A percentile compares a stretch with the other conserved stretches of the same genome.
phyloP scores from a whole-genome alignment of 2,797 vertebrate genomes.

The Adelosebastes latens region DNA sequence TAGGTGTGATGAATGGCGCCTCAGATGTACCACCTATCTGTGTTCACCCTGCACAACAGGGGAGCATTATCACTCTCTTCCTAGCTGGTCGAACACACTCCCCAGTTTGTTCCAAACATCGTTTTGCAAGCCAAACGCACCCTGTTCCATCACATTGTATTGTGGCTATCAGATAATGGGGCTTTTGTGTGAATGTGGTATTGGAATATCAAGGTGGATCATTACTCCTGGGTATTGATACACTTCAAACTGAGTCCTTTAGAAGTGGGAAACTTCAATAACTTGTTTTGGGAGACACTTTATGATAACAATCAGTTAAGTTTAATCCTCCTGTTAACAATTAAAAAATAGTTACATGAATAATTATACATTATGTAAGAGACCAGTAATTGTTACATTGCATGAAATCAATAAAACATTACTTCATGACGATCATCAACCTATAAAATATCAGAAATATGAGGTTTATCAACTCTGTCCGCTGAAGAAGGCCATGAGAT shows the following conservation, averaged over 20 bases:
- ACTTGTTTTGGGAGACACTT: neutral
- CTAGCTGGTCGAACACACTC: slow-evolving; percentile 50
- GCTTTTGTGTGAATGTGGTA: slow-evolving; percentile 18
- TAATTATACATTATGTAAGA: too few relatives aligned
- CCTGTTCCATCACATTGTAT: slow-evolving; percentile 22
- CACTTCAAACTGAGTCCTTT: neutral
- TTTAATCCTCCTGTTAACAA: too few relatives aligned
- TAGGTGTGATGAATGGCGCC: slow-evolving; percentile 58
- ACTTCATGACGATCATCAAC: neutral
- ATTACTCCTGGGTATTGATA: neutral
- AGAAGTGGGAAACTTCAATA: neutral
- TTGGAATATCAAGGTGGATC: slow-evolving; percentile 9
- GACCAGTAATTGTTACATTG: too few relatives aligned
- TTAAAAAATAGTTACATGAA: too few relatives aligned
- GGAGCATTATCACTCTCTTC: slow-evolving; percentile 53
- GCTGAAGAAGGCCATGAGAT: neutral
- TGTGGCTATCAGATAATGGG: slow-evolving; percentile 22
- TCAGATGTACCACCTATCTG: slow-evolving; percentile 46
- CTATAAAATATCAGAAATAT: neutral
- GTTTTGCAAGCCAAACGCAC: slow-evolving; percentile 34
- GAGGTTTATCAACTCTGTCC: neutral
- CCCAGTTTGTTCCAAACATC: slow-evolving; percentile 43
- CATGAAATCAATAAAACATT: neutral
- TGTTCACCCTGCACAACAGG: slow-evolving; percentile 38
- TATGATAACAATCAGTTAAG: too few relatives aligned